These are phyloP conservation scores for Augiades crinisus DNA, from an alignment of 2,888 invertebrate species.

Conservation along the genomic window DNA sequence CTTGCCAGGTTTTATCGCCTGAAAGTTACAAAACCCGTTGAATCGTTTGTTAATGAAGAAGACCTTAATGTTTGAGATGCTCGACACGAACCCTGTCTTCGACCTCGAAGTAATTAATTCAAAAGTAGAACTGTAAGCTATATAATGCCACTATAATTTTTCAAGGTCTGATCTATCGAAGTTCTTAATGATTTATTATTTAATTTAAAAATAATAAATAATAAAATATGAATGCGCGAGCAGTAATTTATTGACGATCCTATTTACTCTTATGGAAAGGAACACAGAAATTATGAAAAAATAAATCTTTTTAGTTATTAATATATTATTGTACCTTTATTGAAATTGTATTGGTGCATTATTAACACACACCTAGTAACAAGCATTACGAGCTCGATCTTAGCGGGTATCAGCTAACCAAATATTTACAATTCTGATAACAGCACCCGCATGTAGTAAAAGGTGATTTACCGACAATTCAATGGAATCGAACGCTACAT, in stretches of 20 bases:
- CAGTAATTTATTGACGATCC: no score
- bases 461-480: constrained; percentile 17
- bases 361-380: no score
- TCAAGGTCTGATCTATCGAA: constrained; percentile 3
- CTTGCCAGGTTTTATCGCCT: no score
- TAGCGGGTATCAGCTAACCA: background rate
- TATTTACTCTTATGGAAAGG: no score
- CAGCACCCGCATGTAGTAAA: constrained; percentile 4
- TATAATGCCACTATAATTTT: constrained; percentile 5
- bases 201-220: no score
- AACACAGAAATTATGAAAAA: no score
- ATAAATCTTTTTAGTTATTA: no score
- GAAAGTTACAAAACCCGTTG: background rate
- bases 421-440: constrained; percentile 16
- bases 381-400: background rate
- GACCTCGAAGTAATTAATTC: constrained; percentile 8
- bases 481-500: background rate
- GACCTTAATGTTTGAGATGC: background rate
- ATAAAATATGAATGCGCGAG: no score
- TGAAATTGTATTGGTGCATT: no score
- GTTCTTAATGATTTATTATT: no score
- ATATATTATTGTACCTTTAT: no score
- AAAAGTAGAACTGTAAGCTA: background rate
- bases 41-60: background rate
- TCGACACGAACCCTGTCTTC: background rate